phyloP scores from a whole-genome alignment of 2,113 vertebrate genomes.

The Pipa parva region DNA sequence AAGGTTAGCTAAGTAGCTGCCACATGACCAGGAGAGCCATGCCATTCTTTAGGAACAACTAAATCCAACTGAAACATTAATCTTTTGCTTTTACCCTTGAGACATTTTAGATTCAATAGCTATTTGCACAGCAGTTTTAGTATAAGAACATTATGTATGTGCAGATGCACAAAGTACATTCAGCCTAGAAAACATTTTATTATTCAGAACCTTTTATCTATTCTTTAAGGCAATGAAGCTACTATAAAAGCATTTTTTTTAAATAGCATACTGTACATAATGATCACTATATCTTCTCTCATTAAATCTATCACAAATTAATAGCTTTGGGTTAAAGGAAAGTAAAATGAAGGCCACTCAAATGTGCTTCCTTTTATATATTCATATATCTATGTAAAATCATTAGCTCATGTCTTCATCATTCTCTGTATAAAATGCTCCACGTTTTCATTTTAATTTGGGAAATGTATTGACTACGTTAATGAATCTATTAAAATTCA shows the following conservation, averaged over 20 bases:
- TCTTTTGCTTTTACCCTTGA: constrained; percentile 53
- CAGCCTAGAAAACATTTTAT: constrained; percentile 42
- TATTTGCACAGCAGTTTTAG: constrained; percentile 60
- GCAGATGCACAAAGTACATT: constrained; percentile 53
- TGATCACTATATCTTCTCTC: constrained; percentile 10
- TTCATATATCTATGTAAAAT: too few species aligned
- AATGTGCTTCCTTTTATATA: constrained; percentile 10
- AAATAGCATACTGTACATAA: constrained; percentile 5
- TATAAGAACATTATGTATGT: constrained; percentile 48
- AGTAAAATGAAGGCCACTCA: constrained; percentile 19
- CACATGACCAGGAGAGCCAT: constrained; percentile 57
- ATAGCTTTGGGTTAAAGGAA: constrained; percentile 18
- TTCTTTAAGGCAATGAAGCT: constrained; percentile 13
- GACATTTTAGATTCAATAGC: constrained; percentile 49
- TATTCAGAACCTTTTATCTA: constrained; percentile 20
- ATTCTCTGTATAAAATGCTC: too few species aligned
- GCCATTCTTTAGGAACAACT: constrained; percentile 51
- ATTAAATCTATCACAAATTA: too few species aligned
- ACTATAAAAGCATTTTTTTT: constrained; percentile 37
- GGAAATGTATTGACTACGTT: too few species aligned
- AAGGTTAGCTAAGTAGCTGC: constrained; percentile 54
- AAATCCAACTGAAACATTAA: constrained; percentile 71
- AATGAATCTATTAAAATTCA: too few species aligned
- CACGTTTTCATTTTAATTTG: too few species aligned
- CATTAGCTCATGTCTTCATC: too few species aligned